Evolutionary conservation across 2,113 vertebrate genomes (phyloP), one percentile per base, ranked within the genome.

Genomic region (Sapayoa aenigma): DNA sequence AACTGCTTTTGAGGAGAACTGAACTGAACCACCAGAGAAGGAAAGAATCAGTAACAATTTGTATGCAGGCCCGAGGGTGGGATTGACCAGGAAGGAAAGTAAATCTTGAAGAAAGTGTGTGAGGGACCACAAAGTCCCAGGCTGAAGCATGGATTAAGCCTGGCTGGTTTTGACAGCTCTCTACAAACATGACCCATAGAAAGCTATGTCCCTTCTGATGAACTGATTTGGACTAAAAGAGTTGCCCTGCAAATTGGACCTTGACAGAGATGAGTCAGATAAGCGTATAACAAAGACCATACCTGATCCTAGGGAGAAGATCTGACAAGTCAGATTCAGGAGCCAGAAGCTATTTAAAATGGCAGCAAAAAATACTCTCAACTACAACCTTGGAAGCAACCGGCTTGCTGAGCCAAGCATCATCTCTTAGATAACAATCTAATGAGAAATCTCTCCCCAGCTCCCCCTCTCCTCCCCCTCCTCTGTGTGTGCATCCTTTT

Each of bases 391-490:
- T 82, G 73, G 77, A 90, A 96, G 76, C 73, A 93, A 89, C 50
- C 59, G 52, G 62, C 83, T 89, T 75, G 69, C 73, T 84, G 62
- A 96, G 76, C 92, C 88, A 93, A 92, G 59, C 88, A 53, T 72
- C 88, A 66, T 78, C 83, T 89, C 58, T 49, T 60, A 92, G 83
- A 96, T 93, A 94, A 89, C 49, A 78, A 94, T 92, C 95, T 92
- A 89, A 78, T 2, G 27, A 92, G 83, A 92, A 93, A 84, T 49
- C 35, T 92, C 68, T 75, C 68, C 19, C 25, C 59, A 74, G 53
- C 49, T 89, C 76, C 37, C 42, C 71, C 52, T 46, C 12, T 66
- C 67, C 53, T 17, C 41, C 52, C 25, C 31, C 47, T 83, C 42
- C 41, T 82, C 58, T 14, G 0, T 33, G 14, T 39, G 35, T 63